These are phyloP conservation scores for Girardia tigrina DNA, from an alignment of 2,888 invertebrate genomes.

Conservation along the genomic window DNA sequence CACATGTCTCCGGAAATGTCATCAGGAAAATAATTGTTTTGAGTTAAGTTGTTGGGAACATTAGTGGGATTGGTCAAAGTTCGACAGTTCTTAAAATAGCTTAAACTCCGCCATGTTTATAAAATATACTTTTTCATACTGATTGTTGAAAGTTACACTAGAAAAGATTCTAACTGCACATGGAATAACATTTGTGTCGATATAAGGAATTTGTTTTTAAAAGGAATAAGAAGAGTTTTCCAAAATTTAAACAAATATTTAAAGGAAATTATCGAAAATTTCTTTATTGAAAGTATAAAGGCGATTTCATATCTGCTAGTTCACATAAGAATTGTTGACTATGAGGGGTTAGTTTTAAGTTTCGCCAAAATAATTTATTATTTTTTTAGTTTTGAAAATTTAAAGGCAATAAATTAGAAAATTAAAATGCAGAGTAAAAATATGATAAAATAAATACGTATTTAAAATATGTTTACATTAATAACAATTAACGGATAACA, in stretches of 20 bases:
- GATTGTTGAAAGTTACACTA: constrained; percentile 97
- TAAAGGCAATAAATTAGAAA: no score
- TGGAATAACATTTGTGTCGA: constrained; percentile 83
- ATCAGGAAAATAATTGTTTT: constrained; percentile 30
- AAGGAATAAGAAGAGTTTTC: constrained; percentile 55
- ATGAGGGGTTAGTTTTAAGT: no score
- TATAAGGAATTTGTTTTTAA: constrained; percentile 42
- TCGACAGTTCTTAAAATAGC: constrained; percentile 56
- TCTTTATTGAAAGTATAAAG: no score
- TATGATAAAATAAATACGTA: no score
- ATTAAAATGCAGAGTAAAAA: no score
- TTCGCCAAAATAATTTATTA: no score
- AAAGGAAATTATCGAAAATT: constrained; percentile 44
- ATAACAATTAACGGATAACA: no score
- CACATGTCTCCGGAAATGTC: constrained; percentile 39
- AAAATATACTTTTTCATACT: constrained; percentile 74
- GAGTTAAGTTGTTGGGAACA: not conserved
- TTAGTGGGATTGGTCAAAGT: not conserved
- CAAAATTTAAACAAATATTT: constrained; percentile 72
- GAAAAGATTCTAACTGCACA: constrained; percentile 95
- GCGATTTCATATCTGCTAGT: no score
- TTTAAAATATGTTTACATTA: no score
- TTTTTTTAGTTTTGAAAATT: no score
- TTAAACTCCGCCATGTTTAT: constrained; percentile 67
- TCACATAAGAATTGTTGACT: no score